Conservation (phyloP, 35 echinoderm and acorn worm genomes). For the Heliocidaris tuberculata region DNA sequence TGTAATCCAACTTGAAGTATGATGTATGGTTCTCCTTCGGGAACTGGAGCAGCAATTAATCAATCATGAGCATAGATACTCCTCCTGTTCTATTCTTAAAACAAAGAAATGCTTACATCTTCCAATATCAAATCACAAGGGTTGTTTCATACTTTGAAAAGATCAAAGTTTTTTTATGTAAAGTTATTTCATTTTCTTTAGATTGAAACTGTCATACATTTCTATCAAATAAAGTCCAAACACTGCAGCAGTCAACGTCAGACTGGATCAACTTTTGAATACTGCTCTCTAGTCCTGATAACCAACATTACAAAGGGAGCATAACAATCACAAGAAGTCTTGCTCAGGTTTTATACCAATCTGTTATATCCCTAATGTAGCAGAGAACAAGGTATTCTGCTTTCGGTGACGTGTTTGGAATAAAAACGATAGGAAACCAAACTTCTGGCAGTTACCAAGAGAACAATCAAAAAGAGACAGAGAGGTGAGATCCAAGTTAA, state of each 20-base stretch:
- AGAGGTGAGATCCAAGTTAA: not conserved
- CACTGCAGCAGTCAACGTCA: not conserved
- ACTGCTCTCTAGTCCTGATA: not conserved
- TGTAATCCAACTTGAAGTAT: not conserved
- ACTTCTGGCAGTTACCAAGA: not conserved
- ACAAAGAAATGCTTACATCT: not conserved
- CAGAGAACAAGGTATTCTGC: not conserved
- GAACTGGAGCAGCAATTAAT: not conserved
- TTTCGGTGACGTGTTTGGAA: not conserved
- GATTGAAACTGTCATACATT: too few relatives aligned
- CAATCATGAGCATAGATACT: not conserved
- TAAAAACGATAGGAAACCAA: not conserved
- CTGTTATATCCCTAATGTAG: not conserved
- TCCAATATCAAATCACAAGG: too few relatives aligned
- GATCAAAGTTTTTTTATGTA: too few relatives aligned
- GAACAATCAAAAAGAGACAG: not conserved
- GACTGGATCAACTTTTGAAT: not conserved
- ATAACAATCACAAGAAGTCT: not conserved
- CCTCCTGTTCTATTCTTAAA: not conserved
- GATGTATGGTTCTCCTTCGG: not conserved
- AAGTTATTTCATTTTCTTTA: too few relatives aligned
- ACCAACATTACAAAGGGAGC: not conserved
- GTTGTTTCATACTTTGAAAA: too few relatives aligned
- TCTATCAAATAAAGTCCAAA: not conserved
- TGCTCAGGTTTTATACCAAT: not conserved